Evolutionary conservation across 2,888 invertebrate species (phyloP).

Genomic region (Augochlorella aurata): DNA sequence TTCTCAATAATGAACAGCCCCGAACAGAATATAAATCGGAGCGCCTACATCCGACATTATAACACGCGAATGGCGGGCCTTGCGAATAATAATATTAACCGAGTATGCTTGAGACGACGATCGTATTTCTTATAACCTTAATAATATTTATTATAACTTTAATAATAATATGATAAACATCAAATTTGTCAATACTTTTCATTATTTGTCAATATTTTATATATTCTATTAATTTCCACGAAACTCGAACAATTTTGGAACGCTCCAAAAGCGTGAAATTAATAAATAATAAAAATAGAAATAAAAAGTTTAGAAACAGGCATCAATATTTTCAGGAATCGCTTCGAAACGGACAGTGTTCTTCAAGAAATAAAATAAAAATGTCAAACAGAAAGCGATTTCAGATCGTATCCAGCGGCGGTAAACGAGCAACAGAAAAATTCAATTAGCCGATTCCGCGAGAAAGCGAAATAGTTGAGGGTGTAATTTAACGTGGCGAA

Average conservation of each 20-base stretch:
- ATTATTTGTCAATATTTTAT: too few relatives aligned
- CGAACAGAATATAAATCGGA: background rate
- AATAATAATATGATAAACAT: too few relatives aligned
- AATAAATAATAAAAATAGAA: too few relatives aligned
- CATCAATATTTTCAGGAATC: background rate
- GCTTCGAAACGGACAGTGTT: background rate
- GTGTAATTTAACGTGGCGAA: background rate
- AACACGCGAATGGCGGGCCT: background rate
- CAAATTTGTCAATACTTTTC: too few relatives aligned
- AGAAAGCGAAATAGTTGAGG: background rate
- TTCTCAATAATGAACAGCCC: conserved; percentile 35
- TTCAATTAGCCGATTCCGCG: background rate
- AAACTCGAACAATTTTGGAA: too few relatives aligned
- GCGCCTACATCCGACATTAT: background rate
- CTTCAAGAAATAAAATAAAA: background rate
- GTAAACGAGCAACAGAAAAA: background rate
- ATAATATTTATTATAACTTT: too few relatives aligned
- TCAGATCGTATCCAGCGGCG: background rate
- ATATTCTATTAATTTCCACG: too few relatives aligned
- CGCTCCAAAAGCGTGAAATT: too few relatives aligned
- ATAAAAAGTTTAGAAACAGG: background rate
- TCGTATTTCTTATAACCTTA: too few relatives aligned
- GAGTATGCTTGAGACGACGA: too few relatives aligned
- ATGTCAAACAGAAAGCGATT: background rate
- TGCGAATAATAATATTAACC: too few relatives aligned